phyloP scores from a whole-genome alignment of 1,140 invertebrate species.

The Lycorma delicatula region DNA sequence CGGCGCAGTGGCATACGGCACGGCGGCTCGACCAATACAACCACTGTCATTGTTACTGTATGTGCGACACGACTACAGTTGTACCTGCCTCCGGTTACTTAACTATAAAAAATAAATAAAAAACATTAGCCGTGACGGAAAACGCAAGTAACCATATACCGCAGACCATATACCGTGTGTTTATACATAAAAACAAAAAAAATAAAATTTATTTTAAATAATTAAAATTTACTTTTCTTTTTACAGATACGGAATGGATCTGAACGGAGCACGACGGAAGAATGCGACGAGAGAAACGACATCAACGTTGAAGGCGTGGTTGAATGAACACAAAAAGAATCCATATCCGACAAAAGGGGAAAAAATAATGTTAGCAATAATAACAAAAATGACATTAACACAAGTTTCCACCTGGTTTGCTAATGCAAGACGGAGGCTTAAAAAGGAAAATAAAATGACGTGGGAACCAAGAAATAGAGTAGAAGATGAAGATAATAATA shows the following conservation, averaged over 20 bases:
- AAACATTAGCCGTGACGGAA: no score
- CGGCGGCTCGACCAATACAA: no score
- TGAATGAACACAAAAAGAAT: constrained; percentile 98
- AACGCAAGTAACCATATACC: no score
- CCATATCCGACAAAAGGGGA: constrained; percentile 98
- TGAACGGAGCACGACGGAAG: constrained; percentile 84
- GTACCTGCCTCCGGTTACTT: no score
- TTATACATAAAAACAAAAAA: no score
- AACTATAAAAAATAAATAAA: no score
- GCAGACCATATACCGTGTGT: no score
- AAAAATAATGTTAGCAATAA: constrained; percentile 97
- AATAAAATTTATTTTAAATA: no score
- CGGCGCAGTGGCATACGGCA: no score
- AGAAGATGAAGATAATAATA: constrained; percentile 80
- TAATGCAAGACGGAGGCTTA: constrained; percentile 87
- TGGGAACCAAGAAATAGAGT: constrained; percentile 89
- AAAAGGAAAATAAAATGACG: constrained; percentile 99
- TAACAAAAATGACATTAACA: constrained; percentile 97
- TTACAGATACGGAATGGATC: constrained; percentile 81
- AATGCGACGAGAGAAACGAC: constrained; percentile 97
- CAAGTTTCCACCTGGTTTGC: constrained; percentile 99
- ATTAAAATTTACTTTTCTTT: background rate
- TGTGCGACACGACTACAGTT: no score
- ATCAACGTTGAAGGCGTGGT: constrained; percentile 93
- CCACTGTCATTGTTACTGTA: no score